Conservation (phyloP, 2,888 invertebrate genomes). For the Aproaerema taeniolella region DNA sequence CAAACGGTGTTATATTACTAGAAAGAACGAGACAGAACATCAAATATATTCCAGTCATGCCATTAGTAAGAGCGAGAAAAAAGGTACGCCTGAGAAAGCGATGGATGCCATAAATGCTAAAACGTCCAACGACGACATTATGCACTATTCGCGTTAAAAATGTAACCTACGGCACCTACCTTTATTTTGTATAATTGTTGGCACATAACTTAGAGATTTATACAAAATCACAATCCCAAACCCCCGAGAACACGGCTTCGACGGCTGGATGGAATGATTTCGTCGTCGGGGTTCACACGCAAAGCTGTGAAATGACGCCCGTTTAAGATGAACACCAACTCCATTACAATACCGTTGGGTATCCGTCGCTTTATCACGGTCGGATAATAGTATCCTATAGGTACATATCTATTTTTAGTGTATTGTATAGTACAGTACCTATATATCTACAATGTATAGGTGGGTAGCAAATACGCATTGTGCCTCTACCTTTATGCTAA, state of each 20-base stretch:
- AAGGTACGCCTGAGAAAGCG: constrained; percentile 70
- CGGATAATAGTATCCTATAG: constrained; percentile 54
- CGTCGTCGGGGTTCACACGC: constrained; percentile 73
- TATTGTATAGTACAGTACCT: no score
- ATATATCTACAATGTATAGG: no score
- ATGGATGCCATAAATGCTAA: constrained; percentile 76
- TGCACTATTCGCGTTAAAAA: constrained; percentile 35
- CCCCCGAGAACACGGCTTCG: constrained; percentile 76
- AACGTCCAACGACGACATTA: constrained; percentile 51
- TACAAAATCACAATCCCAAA: constrained; percentile 71
- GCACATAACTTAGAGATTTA: constrained; percentile 69
- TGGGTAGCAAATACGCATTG: no score
- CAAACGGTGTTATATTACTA: constrained; percentile 78
- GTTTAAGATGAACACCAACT: constrained; percentile 41
- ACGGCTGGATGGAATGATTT: constrained; percentile 78
- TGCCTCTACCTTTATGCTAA: no score
- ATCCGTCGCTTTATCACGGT: constrained; percentile 40
- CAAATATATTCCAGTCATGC: constrained; percentile 56
- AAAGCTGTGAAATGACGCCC: constrained; percentile 50
- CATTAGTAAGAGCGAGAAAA: constrained; percentile 58
- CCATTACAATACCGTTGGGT: constrained; percentile 29
- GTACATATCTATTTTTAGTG: no score
- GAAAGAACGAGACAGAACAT: constrained; percentile 66
- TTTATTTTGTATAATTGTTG: constrained; percentile 70
- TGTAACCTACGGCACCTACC: constrained; percentile 47